A percentile compares a stretch with the other conserved stretches of the same genome.
Evolutionary conservation across 2,113 vertebrate genomes (phyloP).

Genomic region (Lampris megalopsis): DNA sequence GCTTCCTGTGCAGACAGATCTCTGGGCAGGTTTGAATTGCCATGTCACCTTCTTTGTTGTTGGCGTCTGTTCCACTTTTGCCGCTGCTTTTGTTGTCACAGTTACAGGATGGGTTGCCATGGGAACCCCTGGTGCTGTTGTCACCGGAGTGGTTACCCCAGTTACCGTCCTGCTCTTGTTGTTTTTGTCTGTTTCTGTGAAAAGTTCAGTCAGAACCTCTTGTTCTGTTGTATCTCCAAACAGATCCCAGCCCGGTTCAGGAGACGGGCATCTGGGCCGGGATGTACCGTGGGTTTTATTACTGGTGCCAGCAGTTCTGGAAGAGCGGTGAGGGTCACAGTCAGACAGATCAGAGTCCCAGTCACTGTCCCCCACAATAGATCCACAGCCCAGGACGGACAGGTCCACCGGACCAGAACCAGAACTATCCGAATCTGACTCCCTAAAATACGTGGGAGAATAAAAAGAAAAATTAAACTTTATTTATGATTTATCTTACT

Average conservation of each 20-base stretch:
- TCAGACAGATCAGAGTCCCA: constrained; percentile 84
- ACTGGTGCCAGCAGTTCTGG: constrained; percentile 42
- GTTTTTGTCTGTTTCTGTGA: constrained; percentile 42
- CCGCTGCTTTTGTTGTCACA: not conserved
- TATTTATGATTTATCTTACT: not conserved
- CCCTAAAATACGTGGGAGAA: constrained; percentile 59
- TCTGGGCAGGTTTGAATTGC: constrained; percentile 79
- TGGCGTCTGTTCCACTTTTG: constrained; percentile 40
- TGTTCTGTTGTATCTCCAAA: constrained; percentile 61
- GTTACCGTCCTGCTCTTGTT: constrained; percentile 20
- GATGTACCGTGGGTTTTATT: constrained; percentile 23
- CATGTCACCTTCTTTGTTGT: constrained; percentile 73
- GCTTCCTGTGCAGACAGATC: constrained; percentile 77
- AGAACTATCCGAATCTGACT: constrained; percentile 82
- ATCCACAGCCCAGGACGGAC: constrained; percentile 70
- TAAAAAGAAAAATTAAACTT: constrained; percentile 2
- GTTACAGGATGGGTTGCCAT: constrained; percentile 34
- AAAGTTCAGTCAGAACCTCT: constrained; percentile 53
- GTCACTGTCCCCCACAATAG: constrained; percentile 81
- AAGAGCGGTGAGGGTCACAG: constrained; percentile 69
- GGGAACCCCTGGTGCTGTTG: constrained; percentile 26
- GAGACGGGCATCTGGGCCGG: constrained; percentile 32
- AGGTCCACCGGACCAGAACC: constrained; percentile 79
- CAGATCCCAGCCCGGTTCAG: constrained; percentile 75
- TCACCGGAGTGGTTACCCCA: constrained; percentile 18